Percentiles rank a stretch among this genome's conserved stretches.
phyloP scores from a whole-genome alignment of 2,888 invertebrate genomes.

The Sylvicola fuscatus region DNA sequence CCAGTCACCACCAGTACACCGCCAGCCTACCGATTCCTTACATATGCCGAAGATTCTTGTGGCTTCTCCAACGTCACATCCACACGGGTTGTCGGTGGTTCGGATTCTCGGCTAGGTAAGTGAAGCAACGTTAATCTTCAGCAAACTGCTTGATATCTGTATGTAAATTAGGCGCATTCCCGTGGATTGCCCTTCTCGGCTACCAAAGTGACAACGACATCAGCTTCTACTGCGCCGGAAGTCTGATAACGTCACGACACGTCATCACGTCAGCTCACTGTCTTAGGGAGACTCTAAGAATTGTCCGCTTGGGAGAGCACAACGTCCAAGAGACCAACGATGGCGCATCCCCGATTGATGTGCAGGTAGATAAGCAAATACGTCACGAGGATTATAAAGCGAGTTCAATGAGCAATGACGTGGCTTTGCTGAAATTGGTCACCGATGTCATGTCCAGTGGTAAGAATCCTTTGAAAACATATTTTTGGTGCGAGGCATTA shows the following conservation, averaged over 20 bases:
- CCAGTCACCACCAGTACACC: too few species aligned
- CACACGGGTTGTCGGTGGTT: constrained; percentile 35
- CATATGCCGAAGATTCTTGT: constrained; percentile 19
- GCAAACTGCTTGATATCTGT: constrained; percentile 3
- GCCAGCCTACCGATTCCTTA: constrained; percentile 2
- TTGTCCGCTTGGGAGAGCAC: constrained; percentile 55
- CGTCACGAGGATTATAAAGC: constrained; percentile 49
- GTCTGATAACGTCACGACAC: constrained; percentile 42
- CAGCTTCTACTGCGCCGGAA: constrained; percentile 55
- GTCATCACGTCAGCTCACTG: constrained; percentile 49
- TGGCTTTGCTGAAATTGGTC: constrained; percentile 27
- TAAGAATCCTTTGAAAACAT: background rate
- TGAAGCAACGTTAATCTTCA: background rate
- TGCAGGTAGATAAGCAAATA: constrained; percentile 34
- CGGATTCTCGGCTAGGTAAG: constrained; percentile 16
- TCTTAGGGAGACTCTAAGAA: constrained; percentile 12
- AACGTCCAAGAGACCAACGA: constrained; percentile 38
- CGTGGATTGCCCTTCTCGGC: constrained; percentile 67
- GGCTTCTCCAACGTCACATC: constrained; percentile 27
- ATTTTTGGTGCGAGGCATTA: background rate
- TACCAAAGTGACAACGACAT: constrained; percentile 20
- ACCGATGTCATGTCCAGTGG: background rate
- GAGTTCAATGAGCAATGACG: constrained; percentile 46
- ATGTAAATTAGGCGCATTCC: constrained; percentile 41
- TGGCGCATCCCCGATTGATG: constrained; percentile 40